Evolutionary conservation across 2,113 vertebrate genomes (phyloP).

Genomic region (Rhodinocichla rosea): DNA sequence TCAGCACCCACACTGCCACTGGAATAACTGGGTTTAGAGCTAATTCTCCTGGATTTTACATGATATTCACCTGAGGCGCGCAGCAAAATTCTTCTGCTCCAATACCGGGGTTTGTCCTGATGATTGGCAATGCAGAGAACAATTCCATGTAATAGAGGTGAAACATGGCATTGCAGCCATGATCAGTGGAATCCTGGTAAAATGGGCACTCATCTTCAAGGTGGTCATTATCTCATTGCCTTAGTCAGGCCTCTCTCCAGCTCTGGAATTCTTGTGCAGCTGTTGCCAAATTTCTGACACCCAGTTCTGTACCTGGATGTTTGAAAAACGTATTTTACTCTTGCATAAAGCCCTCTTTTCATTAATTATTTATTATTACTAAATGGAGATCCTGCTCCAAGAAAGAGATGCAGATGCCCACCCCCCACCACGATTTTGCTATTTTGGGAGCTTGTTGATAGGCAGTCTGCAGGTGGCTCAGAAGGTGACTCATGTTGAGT

Average conservation of each 20-base stretch:
- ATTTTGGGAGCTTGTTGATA: neutral
- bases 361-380: neutral
- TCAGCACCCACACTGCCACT: neutral
- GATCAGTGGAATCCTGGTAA: neutral
- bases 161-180: neutral
- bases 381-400: neutral
- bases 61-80: rapidly evolving
- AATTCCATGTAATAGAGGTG: neutral
- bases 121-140: neutral
- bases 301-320: neutral
- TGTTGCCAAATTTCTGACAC: neutral
- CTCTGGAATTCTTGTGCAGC: neutral
- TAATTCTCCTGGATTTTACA: neutral
- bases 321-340: neutral
- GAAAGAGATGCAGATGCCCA: neutral
- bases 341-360: neutral
- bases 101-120: neutral
- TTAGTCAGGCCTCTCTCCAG: neutral
- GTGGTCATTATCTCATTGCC: neutral
- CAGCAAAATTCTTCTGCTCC: neutral
- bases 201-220: neutral
- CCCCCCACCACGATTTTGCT: neutral
- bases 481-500: neutral
- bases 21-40: neutral
- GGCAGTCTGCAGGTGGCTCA: neutral